Evolutionary conservation across 2,797 vertebrate genomes (phyloP).

Genomic region (Myotis findleyi): DNA sequence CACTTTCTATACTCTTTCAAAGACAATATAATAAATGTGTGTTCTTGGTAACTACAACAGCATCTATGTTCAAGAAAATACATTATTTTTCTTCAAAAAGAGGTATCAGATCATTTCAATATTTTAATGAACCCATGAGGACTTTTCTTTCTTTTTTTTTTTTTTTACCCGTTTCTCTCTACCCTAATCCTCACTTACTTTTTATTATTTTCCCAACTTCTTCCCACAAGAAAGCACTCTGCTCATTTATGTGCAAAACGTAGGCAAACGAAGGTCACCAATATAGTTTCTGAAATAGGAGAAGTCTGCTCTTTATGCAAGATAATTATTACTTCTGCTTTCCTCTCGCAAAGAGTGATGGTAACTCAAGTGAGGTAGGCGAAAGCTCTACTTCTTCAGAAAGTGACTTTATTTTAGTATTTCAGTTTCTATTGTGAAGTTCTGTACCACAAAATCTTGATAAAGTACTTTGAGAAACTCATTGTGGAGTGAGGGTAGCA

Average conservation of each 20-base stretch:
- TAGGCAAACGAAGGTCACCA: not conserved
- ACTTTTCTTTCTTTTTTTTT: not conserved
- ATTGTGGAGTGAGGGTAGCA: not conserved
- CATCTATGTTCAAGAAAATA: not conserved
- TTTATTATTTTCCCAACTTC: not conserved
- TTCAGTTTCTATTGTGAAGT: slow-evolving; percentile 45
- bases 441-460: not conserved
- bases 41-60: not conserved
- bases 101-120: not conserved
- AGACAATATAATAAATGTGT: not conserved
- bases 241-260: not conserved
- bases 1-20: not conserved
- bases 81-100: not conserved
- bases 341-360: not conserved
- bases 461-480: slow-evolving; percentile 49
- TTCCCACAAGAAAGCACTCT: not conserved
- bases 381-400: not conserved
- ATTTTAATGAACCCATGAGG: not conserved
- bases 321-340: slow-evolving; percentile 45
- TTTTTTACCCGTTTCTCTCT: not conserved
- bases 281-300: slow-evolving; percentile 20
- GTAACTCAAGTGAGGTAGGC: not conserved
- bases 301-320: not conserved
- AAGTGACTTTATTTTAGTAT: slow-evolving; percentile 50
- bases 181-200: not conserved